Percentiles rank a stretch among this genome's conserved stretches.
Evolutionary conservation across 1,140 invertebrate genomes (phyloP).

Genomic region (Lepidurus packardi): DNA sequence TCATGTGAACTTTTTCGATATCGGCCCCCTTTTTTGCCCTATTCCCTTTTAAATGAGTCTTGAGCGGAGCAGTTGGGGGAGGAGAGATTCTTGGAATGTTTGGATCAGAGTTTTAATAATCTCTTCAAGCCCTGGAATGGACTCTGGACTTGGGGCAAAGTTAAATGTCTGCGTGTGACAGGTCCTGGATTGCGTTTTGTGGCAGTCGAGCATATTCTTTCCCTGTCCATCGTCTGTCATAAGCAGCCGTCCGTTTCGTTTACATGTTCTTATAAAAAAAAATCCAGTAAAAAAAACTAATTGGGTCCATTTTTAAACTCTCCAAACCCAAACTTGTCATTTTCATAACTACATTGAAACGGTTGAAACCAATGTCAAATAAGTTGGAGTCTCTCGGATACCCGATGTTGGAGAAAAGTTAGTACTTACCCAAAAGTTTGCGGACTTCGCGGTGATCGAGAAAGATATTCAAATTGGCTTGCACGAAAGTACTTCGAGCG

Average conservation of each 20-base stretch:
- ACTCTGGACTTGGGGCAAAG: neutral
- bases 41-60: neutral
- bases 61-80: neutral
- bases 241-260: neutral
- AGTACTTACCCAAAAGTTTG: conserved; percentile 27
- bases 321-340: neutral
- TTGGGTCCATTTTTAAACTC: too few species aligned
- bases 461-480: conserved; percentile 31
- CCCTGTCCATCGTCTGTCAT: neutral
- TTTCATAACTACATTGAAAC: neutral
- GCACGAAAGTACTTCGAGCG: neutral
- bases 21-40: neutral
- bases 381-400: neutral
- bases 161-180: neutral
- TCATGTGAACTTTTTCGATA: neutral
- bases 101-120: conserved; percentile 12
- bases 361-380: too few species aligned
- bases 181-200: conserved; percentile 17
- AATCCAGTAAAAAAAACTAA: neutral
- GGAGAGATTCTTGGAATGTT: neutral
- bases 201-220: neutral
- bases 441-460: conserved; percentile 29
- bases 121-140: neutral
- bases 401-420: neutral
- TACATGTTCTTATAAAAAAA: neutral